Conservation (phyloP, 2,888 invertebrate genomes). For the Pristionchus maxplancki region DNA sequence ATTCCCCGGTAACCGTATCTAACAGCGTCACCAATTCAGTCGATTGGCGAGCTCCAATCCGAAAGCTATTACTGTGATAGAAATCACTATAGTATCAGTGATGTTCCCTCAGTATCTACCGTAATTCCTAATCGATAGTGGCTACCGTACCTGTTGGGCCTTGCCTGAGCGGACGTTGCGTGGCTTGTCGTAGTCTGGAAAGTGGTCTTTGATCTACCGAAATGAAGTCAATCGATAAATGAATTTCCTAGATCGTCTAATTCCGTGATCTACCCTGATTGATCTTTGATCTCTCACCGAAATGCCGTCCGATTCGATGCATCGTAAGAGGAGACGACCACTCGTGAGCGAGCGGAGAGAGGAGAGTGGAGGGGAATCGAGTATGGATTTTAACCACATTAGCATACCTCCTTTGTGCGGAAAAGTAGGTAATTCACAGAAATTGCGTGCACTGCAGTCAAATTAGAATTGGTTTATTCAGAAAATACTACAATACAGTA, state of each 20-base stretch:
- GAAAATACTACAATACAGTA: neutral
- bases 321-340: neutral
- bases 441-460: too few relatives aligned
- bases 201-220: neutral
- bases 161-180: neutral
- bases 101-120: too few relatives aligned
- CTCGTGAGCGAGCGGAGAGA: neutral
- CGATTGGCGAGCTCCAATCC: too few relatives aligned
- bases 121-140: neutral
- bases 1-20: too few relatives aligned
- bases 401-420: neutral
- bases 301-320: neutral
- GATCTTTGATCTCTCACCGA: slow-evolving; percentile 18
- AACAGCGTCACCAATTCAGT: too few relatives aligned
- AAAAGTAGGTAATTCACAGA: too few relatives aligned
- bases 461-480: too few relatives aligned
- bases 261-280: too few relatives aligned
- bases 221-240: neutral
- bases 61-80: too few relatives aligned
- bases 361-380: neutral
- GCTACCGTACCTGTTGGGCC: neutral
- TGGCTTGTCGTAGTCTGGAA: neutral
- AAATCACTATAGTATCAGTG: too few relatives aligned
- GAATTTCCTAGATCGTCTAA: too few relatives aligned
- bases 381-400: neutral